Evolutionary conservation across 2,888 invertebrate species (phyloP).

Genomic region (Caenorhabditis sp.): DNA sequence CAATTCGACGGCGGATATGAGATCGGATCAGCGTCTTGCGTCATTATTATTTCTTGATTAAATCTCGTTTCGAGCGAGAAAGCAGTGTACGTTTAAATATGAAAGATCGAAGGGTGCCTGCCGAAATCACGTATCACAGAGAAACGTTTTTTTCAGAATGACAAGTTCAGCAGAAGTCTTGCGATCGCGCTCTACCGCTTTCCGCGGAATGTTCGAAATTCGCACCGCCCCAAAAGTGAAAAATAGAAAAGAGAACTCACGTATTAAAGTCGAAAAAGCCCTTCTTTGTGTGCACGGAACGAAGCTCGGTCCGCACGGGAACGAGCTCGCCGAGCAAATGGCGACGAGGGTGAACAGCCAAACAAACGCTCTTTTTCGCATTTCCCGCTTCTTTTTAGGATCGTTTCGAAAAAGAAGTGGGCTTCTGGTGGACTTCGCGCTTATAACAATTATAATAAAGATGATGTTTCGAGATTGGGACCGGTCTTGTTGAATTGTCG

Average conservation of each 20-base stretch:
- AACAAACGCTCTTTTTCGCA: slow-evolving; percentile 14
- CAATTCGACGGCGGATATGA: background rate
- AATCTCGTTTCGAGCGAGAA: slow-evolving; percentile 19
- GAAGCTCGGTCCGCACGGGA: slow-evolving; percentile 76
- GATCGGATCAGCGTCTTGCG: slow-evolving; percentile 18
- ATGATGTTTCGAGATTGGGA: slow-evolving; percentile 60
- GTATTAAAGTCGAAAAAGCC: slow-evolving; percentile 44
- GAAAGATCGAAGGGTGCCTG: slow-evolving; percentile 20
- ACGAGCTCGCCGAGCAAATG: slow-evolving; percentile 54
- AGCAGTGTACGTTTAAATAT: slow-evolving; percentile 17
- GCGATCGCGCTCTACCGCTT: too few relatives aligned
- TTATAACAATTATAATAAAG: slow-evolving; percentile 58
- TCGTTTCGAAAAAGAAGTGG: slow-evolving; percentile 6
- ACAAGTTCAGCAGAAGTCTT: too few relatives aligned
- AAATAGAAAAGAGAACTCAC: slow-evolving; percentile 29
- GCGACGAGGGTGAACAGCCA: slow-evolving; percentile 19
- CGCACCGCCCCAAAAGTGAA: too few relatives aligned
- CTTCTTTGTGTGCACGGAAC: slow-evolving; percentile 66
- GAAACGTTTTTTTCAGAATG: too few relatives aligned
- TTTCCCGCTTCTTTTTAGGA: slow-evolving; percentile 13
- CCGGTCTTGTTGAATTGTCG: slow-evolving; percentile 55
- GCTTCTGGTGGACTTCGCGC: slow-evolving; percentile 31
- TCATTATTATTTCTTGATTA: slow-evolving; percentile 5
- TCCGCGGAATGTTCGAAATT: too few relatives aligned
- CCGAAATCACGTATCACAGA: slow-evolving; percentile 9